These are phyloP conservation scores for Gavialis gangeticus DNA, from an alignment of 2,113 vertebrate genomes.

Conservation along the genomic window DNA sequence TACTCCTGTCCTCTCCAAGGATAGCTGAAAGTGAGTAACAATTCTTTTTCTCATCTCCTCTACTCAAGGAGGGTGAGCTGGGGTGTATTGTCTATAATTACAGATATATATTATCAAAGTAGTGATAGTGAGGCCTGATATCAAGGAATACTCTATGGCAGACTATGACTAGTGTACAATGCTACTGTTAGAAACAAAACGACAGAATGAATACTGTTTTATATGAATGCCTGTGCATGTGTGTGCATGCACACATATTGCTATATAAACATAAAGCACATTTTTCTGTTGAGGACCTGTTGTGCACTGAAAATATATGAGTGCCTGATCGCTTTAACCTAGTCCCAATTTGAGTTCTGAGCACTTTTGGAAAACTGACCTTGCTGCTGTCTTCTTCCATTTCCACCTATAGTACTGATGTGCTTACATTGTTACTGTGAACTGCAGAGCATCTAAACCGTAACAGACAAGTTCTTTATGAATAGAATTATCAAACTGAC, in stretches of 20 bases:
- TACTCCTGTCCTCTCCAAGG: neutral
- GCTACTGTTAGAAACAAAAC: neutral
- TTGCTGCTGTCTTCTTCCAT: neutral
- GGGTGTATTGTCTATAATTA: neutral
- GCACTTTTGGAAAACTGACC: neutral
- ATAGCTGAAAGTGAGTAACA: neutral
- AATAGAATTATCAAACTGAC: neutral
- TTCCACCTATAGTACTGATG: neutral
- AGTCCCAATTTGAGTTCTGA: neutral
- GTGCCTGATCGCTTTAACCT: no score
- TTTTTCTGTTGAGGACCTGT: no score
- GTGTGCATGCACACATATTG: neutral
- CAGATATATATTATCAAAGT: neutral
- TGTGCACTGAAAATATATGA: no score
- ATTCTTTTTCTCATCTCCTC: neutral
- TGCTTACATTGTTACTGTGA: neutral
- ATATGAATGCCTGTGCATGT: neutral
- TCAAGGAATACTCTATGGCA: neutral
- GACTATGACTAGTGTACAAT: rapidly evolving
- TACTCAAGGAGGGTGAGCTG: neutral
- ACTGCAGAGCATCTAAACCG: neutral
- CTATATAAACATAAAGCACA: neutral
- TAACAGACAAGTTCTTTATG: neutral
- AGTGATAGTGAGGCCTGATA: neutral
- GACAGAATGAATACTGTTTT: neutral